A percentile compares a stretch with the other conserved stretches of the same genome.
Evolutionary conservation across 2,888 invertebrate genomes (phyloP).

Genomic region (Lobophora halterata): DNA sequence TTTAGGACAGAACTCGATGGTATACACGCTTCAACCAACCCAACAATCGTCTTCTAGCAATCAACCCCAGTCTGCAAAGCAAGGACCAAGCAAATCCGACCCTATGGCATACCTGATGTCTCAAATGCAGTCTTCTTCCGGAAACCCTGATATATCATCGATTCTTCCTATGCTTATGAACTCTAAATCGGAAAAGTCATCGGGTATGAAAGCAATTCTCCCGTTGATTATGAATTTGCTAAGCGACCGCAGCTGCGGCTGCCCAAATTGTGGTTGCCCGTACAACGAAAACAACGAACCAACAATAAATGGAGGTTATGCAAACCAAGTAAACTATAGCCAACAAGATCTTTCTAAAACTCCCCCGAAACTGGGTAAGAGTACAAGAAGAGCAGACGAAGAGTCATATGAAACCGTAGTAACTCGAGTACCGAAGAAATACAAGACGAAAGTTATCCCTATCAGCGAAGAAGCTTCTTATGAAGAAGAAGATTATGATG

Average conservation of each 20-base stretch:
- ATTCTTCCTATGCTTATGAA: conserved; percentile 28
- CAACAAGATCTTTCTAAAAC: conserved; percentile 6
- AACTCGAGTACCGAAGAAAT: conserved; percentile 11
- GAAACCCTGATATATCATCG: conserved; percentile 22
- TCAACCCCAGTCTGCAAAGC: conserved; percentile 18
- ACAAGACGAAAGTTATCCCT: conserved; percentile 24
- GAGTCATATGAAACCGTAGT: conserved; percentile 1
- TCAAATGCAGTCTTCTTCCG: conserved; percentile 29
- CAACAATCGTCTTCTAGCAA: conserved; percentile 29
- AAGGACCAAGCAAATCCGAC: conserved; percentile 13
- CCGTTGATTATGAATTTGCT: conserved; percentile 62
- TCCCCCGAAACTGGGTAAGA: too few relatives aligned
- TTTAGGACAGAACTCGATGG: conserved; percentile 25
- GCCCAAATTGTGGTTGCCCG: conserved; percentile 42
- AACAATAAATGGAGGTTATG: conserved; percentile 42
- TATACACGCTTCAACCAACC: conserved; percentile 36
- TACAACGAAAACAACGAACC: conserved; percentile 35
- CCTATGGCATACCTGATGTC: conserved; percentile 38
- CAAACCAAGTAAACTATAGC: conserved; percentile 46
- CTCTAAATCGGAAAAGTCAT: conserved; percentile 41
- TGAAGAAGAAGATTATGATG: conserved; percentile 34
- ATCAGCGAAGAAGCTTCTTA: conserved; percentile 42
- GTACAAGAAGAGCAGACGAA: too few relatives aligned
- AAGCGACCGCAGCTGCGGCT: conserved; percentile 53
- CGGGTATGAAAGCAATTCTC: conserved; percentile 53